Evolutionary conservation across 2,888 invertebrate genomes (phyloP).

Genomic region (Lissocephala sabroskyi): DNA sequence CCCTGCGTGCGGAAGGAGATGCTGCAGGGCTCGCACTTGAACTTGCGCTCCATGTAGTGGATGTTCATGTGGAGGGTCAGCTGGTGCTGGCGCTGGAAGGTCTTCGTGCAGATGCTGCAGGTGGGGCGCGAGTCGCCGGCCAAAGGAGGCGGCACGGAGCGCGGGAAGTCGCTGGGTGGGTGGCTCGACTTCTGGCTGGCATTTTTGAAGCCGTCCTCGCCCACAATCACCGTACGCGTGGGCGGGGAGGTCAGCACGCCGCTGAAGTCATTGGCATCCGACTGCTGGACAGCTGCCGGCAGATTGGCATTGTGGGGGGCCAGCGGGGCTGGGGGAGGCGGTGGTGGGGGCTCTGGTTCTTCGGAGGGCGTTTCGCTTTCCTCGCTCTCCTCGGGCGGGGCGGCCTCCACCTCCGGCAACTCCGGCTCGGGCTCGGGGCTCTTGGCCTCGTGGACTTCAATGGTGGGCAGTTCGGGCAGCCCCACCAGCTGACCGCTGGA

Average conservation of each 20-base stretch:
- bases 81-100: slow-evolving; percentile 93
- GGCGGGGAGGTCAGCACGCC: slow-evolving; percentile 62
- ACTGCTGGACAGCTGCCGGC: slow-evolving; percentile 65
- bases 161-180: slow-evolving; percentile 4
- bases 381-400: slow-evolving; percentile 25
- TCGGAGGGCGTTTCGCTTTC: slow-evolving; percentile 34
- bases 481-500: slow-evolving; percentile 10
- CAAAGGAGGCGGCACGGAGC: slow-evolving; percentile 52
- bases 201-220: slow-evolving; percentile 77
- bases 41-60: slow-evolving; percentile 94
- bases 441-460: slow-evolving; percentile 48
- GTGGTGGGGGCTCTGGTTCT: background rate
- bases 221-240: slow-evolving; percentile 74
- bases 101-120: slow-evolving; percentile 91
- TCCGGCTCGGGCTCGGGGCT: slow-evolving; percentile 28
- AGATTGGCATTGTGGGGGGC: slow-evolving; percentile 54
- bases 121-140: slow-evolving; percentile 80
- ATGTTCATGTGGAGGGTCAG: slow-evolving; percentile 94
- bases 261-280: slow-evolving; percentile 66
- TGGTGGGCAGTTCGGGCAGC: slow-evolving; percentile 40
- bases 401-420: background rate
- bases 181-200: slow-evolving; percentile 57
- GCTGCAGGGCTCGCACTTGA: slow-evolving; percentile 92
- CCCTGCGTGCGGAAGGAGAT: slow-evolving; percentile 93
- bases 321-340: no score